These are phyloP conservation scores for Zaprionus camerounensis DNA, from an alignment of 1,140 invertebrate species.

Conservation along the genomic window DNA sequence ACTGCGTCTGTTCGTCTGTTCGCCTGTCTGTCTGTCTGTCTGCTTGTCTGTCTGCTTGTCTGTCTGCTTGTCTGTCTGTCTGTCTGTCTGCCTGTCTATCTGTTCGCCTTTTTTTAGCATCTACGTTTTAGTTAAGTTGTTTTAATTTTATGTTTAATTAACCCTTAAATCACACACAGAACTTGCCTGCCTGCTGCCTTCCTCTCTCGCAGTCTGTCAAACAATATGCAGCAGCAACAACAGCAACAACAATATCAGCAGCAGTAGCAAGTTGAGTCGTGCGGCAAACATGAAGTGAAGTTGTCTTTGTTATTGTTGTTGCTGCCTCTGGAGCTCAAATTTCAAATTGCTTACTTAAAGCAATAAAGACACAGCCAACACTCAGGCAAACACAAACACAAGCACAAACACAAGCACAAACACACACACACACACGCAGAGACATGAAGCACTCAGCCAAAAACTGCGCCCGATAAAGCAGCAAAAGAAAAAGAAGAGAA, in stretches of 20 bases:
- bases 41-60: slow-evolving; percentile 26
- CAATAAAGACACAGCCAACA: slow-evolving; percentile 65
- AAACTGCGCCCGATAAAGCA: slow-evolving; percentile 57
- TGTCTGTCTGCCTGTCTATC: not conserved
- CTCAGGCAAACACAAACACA: slow-evolving; percentile 2
- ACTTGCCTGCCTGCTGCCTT: not conserved
- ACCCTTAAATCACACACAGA: slow-evolving; percentile 65
- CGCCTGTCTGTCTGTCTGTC: not conserved
- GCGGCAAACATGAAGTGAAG: slow-evolving; percentile 48
- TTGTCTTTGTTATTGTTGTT: slow-evolving; percentile 26
- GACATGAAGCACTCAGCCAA: slow-evolving; percentile 63
- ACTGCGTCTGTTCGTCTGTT: slow-evolving; percentile 36
- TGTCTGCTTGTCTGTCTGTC: slow-evolving; percentile 28
- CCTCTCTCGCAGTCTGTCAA: slow-evolving; percentile 34
- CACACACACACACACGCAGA: slow-evolving; percentile 2
- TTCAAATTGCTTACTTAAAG: slow-evolving; percentile 81
- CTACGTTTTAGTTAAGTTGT: slow-evolving; percentile 4
- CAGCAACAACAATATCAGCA: not conserved
- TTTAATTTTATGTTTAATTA: slow-evolving; percentile 69
- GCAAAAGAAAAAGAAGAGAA: slow-evolving; percentile 10
- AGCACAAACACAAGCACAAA: slow-evolving; percentile 20
- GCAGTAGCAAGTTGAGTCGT: slow-evolving; percentile 18
- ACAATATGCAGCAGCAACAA: slow-evolving; percentile 66
- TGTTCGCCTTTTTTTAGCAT: not conserved
- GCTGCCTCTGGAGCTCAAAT: slow-evolving; percentile 62